These are phyloP conservation scores for Heliangelus exortis DNA, from an alignment of 2,797 vertebrate genomes.

Conservation along the genomic window DNA sequence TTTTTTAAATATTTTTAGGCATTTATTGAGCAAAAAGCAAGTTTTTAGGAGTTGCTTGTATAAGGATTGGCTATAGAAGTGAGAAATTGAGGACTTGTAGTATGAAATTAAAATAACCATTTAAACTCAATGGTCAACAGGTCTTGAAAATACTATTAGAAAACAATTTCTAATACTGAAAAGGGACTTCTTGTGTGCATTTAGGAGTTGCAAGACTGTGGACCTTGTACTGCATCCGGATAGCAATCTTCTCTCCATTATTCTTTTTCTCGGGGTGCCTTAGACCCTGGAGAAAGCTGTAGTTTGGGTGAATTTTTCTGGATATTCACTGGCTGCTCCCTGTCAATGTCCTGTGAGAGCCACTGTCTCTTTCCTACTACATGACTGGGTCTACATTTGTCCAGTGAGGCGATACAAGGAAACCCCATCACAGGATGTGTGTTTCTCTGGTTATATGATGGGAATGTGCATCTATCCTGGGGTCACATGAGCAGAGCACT, in stretches of 20 bases:
- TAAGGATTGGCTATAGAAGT: background rate
- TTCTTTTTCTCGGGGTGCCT: background rate
- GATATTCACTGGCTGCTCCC: background rate
- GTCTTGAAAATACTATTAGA: background rate
- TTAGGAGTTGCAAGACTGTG: background rate
- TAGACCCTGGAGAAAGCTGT: background rate
- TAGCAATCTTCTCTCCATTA: background rate
- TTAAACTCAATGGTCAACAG: background rate
- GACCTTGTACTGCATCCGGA: background rate
- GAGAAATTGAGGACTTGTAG: background rate
- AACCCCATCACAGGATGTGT: background rate
- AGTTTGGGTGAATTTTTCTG: background rate
- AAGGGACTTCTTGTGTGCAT: background rate
- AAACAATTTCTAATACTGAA: background rate
- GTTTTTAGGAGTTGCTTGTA: background rate
- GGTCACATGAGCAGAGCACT: background rate
- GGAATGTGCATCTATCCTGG: background rate
- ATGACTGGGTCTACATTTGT: background rate
- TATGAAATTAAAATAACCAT: background rate
- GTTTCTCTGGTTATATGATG: background rate
- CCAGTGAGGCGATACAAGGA: background rate
- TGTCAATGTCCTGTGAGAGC: background rate
- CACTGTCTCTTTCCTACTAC: background rate
- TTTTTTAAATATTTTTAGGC: background rate
- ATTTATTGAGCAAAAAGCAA: background rate